phyloP scores from a whole-genome alignment of 2,797 vertebrate species.

The Schizopygopsis pylzovi region DNA sequence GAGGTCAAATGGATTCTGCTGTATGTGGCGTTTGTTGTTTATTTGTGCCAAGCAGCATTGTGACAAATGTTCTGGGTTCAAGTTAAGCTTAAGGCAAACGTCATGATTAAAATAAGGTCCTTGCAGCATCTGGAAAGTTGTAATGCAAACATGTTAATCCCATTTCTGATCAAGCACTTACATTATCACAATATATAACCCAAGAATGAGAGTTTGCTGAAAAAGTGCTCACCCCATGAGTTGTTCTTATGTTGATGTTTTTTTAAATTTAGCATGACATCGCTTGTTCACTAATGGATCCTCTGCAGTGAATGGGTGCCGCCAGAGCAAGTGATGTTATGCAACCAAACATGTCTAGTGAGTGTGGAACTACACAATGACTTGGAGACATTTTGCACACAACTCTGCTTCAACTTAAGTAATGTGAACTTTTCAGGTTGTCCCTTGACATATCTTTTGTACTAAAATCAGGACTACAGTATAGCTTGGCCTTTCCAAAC shows the following conservation, averaged over 20 bases:
- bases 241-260: no score
- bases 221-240: not conserved
- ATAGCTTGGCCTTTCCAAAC: not conserved
- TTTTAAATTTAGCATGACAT: not conserved
- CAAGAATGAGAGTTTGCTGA: not conserved
- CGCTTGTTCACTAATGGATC: not conserved
- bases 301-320: not conserved
- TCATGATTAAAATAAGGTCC: not conserved
- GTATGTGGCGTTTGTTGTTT: not conserved
- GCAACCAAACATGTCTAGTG: not conserved
- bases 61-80: not conserved
- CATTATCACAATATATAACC: not conserved
- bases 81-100: not conserved
- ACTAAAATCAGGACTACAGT: not conserved
- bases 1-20: constrained; percentile 18
- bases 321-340: not conserved
- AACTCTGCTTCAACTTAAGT: not conserved
- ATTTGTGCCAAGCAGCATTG: constrained; percentile 3
- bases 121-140: not conserved
- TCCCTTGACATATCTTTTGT: not conserved
- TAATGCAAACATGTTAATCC: not conserved
- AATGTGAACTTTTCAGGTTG: not conserved
- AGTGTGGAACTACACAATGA: not conserved
- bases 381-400: not conserved
- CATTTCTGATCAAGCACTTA: not conserved